These are phyloP conservation scores for Gallinago solitaria DNA, from an alignment of 2,797 vertebrate genomes.

Conservation along the genomic window DNA sequence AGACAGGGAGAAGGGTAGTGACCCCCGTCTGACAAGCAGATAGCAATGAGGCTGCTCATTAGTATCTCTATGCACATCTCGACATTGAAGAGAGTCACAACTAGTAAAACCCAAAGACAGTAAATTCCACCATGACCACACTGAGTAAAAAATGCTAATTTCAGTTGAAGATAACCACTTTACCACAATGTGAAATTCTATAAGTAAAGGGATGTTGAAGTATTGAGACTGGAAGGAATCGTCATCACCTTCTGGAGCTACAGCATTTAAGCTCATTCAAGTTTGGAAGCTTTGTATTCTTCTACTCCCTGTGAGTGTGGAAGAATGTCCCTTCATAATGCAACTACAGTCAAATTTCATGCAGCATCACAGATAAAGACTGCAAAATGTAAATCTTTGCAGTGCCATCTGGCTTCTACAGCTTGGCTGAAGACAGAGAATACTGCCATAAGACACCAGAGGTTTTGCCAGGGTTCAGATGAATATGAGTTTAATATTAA, in stretches of 20 bases:
- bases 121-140: background rate
- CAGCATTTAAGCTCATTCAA: background rate
- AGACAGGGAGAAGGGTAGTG: background rate
- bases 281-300: background rate
- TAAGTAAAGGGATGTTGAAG: background rate
- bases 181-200: background rate
- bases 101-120: background rate
- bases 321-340: background rate
- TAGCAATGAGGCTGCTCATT: background rate
- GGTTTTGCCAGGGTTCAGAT: background rate
- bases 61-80: background rate
- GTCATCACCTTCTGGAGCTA: background rate
- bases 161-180: background rate
- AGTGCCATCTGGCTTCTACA: background rate
- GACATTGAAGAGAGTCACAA: background rate
- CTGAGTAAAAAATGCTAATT: background rate
- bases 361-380: background rate
- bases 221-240: background rate
- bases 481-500: background rate
- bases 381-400: conserved; percentile 2
- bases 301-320: background rate
- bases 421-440: background rate
- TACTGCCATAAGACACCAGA: background rate
- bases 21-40: background rate
- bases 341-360: background rate